A percentile compares a stretch with the other conserved stretches of the same genome.
These are phyloP conservation scores for Ostrea edulis DNA, from an alignment of 1,140 invertebrate genomes.

Conservation along the genomic window DNA sequence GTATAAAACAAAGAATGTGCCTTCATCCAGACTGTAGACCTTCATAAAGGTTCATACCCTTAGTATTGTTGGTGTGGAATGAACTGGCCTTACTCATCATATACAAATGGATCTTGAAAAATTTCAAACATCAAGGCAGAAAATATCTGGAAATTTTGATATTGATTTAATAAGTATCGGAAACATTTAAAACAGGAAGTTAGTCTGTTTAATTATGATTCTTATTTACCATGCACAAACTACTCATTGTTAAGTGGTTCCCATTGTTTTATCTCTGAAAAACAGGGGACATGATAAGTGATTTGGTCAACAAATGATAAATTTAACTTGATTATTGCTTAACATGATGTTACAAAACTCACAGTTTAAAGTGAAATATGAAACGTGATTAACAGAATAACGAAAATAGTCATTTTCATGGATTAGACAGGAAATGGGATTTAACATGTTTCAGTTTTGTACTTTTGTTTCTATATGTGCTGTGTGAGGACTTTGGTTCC, in stretches of 20 bases:
- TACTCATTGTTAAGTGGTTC: constrained; percentile 9
- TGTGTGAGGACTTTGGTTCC: not conserved
- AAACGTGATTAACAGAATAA: not conserved
- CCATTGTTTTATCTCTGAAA: not conserved
- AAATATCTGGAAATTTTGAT: constrained; percentile 11
- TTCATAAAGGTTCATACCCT: no score
- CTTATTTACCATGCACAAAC: not conserved
- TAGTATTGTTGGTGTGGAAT: no score
- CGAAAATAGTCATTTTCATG: not conserved
- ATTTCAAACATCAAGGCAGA: not conserved
- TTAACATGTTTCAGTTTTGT: not conserved
- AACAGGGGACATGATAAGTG: not conserved
- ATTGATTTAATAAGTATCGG: not conserved
- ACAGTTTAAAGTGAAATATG: not conserved
- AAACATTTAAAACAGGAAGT: constrained; percentile 8
- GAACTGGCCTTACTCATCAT: no score
- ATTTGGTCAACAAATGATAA: not conserved
- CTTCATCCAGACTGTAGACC: no score
- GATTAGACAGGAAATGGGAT: not conserved
- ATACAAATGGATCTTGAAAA: no score
- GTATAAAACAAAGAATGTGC: no score
- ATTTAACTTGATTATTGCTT: not conserved
- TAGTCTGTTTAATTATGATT: not conserved
- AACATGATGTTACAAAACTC: not conserved
- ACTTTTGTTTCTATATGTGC: not conserved